A percentile compares a stretch with the other conserved stretches of the same genome.
These are phyloP conservation scores for Pseudois nayaur DNA, from an alignment of 2,113 vertebrate species.

Conservation along the genomic window DNA sequence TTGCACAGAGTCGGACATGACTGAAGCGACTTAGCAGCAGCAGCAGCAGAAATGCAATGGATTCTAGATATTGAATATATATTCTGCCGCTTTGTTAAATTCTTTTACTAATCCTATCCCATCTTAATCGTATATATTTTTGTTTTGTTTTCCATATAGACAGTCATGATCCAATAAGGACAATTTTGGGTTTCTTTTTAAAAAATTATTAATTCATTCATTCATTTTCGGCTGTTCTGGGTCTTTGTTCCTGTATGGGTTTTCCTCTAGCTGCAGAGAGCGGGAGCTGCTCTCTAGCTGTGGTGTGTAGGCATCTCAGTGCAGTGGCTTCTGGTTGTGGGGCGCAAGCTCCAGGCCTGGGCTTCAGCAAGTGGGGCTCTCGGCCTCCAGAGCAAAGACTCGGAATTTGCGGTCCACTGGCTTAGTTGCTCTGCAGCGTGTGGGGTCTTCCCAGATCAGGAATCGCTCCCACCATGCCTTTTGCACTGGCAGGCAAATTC, in stretches of 20 bases:
- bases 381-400: background rate
- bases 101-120: background rate
- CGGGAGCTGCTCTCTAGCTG: background rate
- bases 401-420: rapidly evolving
- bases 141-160: background rate
- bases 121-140: background rate
- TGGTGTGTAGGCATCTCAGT: background rate
- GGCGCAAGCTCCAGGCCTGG: background rate
- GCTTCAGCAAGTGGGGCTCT: background rate
- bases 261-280: background rate
- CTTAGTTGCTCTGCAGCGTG: background rate
- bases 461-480: background rate
- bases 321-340: rapidly evolving
- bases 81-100: background rate
- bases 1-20: background rate
- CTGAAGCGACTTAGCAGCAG: background rate
- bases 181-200: background rate
- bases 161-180: background rate
- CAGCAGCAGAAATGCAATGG: background rate
- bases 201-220: background rate
- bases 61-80: background rate
- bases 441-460: background rate
- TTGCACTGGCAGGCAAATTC: background rate
- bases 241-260: background rate
- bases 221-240: background rate